Percentiles rank a stretch among this genome's conserved stretches.
phyloP scores from a whole-genome alignment of 1,140 invertebrate species.

The Trinorchestia longiramus region DNA sequence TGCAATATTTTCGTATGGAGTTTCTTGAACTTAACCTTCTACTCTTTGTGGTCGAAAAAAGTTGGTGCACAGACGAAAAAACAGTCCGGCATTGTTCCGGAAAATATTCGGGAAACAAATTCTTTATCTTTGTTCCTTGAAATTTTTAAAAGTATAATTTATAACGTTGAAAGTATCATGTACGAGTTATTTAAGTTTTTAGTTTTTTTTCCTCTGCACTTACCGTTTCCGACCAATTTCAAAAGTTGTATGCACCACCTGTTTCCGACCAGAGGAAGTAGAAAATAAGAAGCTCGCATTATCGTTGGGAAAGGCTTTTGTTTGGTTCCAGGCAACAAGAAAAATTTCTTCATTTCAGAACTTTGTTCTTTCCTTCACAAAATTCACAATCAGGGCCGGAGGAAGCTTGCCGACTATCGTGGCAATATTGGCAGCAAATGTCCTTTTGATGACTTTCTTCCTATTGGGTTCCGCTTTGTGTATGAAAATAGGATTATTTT shows the following conservation, averaged over 20 bases:
- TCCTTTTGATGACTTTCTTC: background rate
- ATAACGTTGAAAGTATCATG: too few species aligned
- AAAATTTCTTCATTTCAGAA: background rate
- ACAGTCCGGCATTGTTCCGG: too few species aligned
- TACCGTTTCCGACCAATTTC: too few species aligned
- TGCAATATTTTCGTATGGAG: background rate
- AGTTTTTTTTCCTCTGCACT: too few species aligned
- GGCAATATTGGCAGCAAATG: background rate
- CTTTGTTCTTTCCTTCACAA: background rate
- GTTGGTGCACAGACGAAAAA: too few species aligned
- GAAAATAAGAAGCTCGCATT: background rate
- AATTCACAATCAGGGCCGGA: background rate
- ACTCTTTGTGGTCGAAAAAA: too few species aligned
- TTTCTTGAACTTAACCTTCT: background rate
- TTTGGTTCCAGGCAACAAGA: background rate
- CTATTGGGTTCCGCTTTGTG: background rate
- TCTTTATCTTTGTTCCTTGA: too few species aligned
- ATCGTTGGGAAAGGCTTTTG: background rate
- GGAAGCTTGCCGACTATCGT: background rate
- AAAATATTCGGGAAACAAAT: too few species aligned
- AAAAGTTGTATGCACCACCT: too few species aligned
- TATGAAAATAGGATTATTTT: background rate
- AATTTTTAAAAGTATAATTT: too few species aligned
- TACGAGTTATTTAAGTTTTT: too few species aligned
- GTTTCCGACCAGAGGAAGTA: too few species aligned